These are phyloP conservation scores for Nannospalax galili DNA, from an alignment of 2,113 vertebrate species.

Conservation along the genomic window DNA sequence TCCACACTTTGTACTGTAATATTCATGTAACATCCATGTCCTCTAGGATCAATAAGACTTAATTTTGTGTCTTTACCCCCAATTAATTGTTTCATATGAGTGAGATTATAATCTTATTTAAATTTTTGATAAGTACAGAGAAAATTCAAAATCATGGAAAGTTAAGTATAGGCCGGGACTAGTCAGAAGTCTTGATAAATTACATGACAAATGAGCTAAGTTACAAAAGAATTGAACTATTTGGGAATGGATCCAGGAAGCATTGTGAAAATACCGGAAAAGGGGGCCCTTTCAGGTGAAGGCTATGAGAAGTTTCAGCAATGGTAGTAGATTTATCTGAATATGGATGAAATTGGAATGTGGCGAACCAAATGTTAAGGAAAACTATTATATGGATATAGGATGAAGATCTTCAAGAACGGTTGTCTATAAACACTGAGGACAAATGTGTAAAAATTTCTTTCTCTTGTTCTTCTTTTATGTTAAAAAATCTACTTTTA, in stretches of 20 bases:
- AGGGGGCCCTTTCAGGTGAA: background rate
- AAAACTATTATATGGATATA: background rate
- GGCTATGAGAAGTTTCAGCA: constrained; percentile 25
- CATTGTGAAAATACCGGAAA: constrained; percentile 19
- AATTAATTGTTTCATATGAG: background rate
- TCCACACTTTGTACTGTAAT: too few species aligned
- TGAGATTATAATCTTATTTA: background rate
- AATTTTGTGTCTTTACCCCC: too few species aligned
- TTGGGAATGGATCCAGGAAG: background rate
- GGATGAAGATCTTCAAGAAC: constrained; percentile 8
- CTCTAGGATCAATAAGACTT: too few species aligned
- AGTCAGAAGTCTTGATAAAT: background rate
- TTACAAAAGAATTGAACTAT: background rate
- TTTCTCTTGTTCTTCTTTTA: constrained; percentile 34
- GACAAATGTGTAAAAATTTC: constrained; percentile 1
- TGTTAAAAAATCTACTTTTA: constrained; percentile 35
- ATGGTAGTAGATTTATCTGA: background rate
- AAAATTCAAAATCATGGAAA: constrained; percentile 13
- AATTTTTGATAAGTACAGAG: background rate
- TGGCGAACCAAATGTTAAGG: too few species aligned
- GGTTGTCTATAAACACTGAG: background rate
- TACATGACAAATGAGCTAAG: background rate
- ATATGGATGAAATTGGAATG: too few species aligned
- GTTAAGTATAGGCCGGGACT: background rate
- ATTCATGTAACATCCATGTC: too few species aligned